Conservation (phyloP, 2,888 invertebrate genomes). For the Acleris sparsana region DNA sequence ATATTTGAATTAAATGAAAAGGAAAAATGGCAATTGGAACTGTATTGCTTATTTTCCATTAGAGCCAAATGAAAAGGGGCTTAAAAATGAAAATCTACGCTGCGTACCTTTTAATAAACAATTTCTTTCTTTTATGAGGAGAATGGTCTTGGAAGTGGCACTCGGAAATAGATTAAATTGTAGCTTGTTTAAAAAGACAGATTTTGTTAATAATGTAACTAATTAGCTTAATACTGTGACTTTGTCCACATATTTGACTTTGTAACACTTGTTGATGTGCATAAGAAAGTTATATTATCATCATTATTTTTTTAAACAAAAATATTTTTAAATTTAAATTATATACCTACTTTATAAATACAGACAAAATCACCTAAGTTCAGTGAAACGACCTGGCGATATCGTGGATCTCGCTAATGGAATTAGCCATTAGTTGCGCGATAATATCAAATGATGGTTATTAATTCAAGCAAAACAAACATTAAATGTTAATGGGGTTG, state of each 20-base stretch:
- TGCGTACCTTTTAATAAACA: slow-evolving; percentile 33
- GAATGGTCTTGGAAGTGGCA: slow-evolving; percentile 9
- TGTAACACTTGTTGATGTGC: too few species aligned
- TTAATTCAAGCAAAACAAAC: slow-evolving; percentile 34
- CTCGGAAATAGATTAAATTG: neutral
- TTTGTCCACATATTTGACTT: too few species aligned
- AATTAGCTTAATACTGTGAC: too few species aligned
- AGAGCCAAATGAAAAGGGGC: slow-evolving; percentile 33
- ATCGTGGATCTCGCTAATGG: slow-evolving; percentile 42
- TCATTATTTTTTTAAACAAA: too few species aligned
- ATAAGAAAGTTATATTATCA: too few species aligned
- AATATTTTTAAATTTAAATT: too few species aligned
- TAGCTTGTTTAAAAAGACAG: too few species aligned
- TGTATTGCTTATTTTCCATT: slow-evolving; percentile 37
- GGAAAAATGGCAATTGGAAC: slow-evolving; percentile 34
- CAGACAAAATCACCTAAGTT: neutral
- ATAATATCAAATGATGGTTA: slow-evolving; percentile 41
- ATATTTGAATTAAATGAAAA: slow-evolving; percentile 34
- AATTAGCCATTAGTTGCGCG: slow-evolving; percentile 42
- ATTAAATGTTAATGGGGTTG: slow-evolving; percentile 14
- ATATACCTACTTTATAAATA: neutral
- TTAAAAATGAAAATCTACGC: slow-evolving; percentile 26
- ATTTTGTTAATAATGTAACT: too few species aligned
- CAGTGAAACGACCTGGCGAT: neutral
- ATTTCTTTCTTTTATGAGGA: slow-evolving; percentile 25